Percentiles rank a stretch among this genome's conserved stretches.
These are phyloP conservation scores for Cryptotis parvus DNA, from an alignment of 2,113 vertebrate species.

Conservation along the genomic window DNA sequence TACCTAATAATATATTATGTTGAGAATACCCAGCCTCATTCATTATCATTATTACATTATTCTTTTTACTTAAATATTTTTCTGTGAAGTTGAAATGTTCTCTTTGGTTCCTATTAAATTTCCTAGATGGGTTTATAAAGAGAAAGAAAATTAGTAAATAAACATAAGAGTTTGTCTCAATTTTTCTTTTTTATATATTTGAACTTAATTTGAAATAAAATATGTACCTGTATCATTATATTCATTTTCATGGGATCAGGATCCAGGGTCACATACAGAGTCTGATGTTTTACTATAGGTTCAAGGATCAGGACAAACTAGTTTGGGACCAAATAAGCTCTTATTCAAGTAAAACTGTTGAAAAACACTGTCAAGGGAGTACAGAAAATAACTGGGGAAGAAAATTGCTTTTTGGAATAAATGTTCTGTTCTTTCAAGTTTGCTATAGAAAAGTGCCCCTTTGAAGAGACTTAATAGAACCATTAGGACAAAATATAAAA, in stretches of 20 bases:
- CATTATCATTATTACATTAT: background rate
- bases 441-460: constrained; percentile 74
- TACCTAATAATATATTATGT: background rate
- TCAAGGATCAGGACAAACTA: constrained; percentile 69
- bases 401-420: constrained; percentile 76
- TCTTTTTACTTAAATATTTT: constrained; percentile 25
- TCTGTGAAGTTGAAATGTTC: background rate
- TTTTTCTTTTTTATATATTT: constrained; percentile 54
- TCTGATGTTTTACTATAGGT: constrained; percentile 71
- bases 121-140: background rate
- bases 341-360: constrained; percentile 77
- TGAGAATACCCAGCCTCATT: background rate
- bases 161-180: constrained; percentile 35
- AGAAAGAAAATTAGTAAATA: no score
- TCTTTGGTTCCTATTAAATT: background rate
- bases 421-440: constrained; percentile 76
- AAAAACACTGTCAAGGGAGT: constrained; percentile 71
- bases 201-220: constrained; percentile 58
- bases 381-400: constrained; percentile 75
- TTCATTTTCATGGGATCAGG: constrained; percentile 61
- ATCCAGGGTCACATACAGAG: constrained; percentile 13
- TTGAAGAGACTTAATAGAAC: constrained; percentile 80
- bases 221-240: constrained; percentile 36
- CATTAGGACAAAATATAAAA: constrained; percentile 73
- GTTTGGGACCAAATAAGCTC: constrained; percentile 76